phyloP scores from a whole-genome alignment of 1,140 invertebrate genomes.

The Panagrolaimus sp. region DNA sequence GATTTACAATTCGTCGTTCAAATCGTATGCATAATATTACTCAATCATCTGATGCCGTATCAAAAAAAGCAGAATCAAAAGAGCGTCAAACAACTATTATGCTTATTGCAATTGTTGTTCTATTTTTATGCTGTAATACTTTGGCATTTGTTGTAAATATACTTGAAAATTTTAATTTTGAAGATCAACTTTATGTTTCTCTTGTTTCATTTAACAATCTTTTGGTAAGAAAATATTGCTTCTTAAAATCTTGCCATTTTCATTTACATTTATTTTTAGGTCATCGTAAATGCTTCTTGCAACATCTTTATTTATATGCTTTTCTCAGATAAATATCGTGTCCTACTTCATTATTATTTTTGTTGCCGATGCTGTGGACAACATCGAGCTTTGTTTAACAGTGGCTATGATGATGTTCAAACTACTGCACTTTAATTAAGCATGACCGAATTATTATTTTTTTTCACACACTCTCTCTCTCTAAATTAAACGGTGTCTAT shows the following conservation, averaged over 20 bases:
- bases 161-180: slow-evolving; percentile 46
- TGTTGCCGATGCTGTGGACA: slow-evolving; percentile 5
- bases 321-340: slow-evolving; percentile 53
- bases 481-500: not conserved
- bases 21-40: slow-evolving; percentile 11
- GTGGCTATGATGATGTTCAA: slow-evolving; percentile 6
- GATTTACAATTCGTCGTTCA: slow-evolving; percentile 40
- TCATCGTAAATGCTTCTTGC: slow-evolving; percentile 49
- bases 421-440: slow-evolving; percentile 8
- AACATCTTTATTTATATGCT: slow-evolving; percentile 58
- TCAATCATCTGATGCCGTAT: slow-evolving; percentile 1
- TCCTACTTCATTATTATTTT: slow-evolving; percentile 53
- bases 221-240: slow-evolving; percentile 39
- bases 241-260: slow-evolving; percentile 2
- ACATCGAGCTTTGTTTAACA: slow-evolving; percentile 6
- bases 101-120: slow-evolving; percentile 42
- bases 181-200: slow-evolving; percentile 38
- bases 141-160: slow-evolving; percentile 55
- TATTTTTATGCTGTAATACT: slow-evolving; percentile 44
- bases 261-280: slow-evolving; percentile 28
- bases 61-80: slow-evolving; percentile 29
- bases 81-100: slow-evolving; percentile 47
- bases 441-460: not conserved
- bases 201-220: slow-evolving; percentile 52
- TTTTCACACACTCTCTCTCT: slow-evolving; percentile 1